Percentiles rank a stretch among this genome's conserved stretches.
Conservation (phyloP, 1,140 invertebrate species). For the Diprion similis region DNA sequence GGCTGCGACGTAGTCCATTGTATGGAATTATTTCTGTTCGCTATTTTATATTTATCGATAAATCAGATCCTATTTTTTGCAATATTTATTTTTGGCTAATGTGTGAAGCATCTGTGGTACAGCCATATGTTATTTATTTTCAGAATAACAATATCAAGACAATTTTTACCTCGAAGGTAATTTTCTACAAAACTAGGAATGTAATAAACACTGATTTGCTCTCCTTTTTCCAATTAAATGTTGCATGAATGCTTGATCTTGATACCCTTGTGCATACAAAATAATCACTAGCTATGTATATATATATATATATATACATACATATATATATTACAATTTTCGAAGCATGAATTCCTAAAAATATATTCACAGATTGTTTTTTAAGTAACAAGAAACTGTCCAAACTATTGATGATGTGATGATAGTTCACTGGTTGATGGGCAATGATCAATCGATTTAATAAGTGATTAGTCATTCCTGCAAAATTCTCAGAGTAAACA, state of each 20-base stretch:
- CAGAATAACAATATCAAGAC: slow-evolving; percentile 59
- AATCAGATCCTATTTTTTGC: slow-evolving; percentile 6
- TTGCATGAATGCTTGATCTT: slow-evolving; percentile 54
- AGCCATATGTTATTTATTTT: slow-evolving; percentile 58
- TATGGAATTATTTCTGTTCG: not conserved
- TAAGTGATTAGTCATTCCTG: not conserved
- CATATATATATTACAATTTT: not conserved
- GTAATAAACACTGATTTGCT: slow-evolving; percentile 49
- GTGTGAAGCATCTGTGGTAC: slow-evolving; percentile 55
- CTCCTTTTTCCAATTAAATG: slow-evolving; percentile 49
- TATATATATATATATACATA: too few relatives aligned
- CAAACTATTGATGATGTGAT: not conserved
- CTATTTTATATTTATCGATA: not conserved
- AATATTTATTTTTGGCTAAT: slow-evolving; percentile 42
- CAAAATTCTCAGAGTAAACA: not conserved
- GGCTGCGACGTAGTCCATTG: not conserved
- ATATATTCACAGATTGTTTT: not conserved
- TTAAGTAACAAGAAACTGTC: not conserved
- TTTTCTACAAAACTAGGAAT: slow-evolving; percentile 51
- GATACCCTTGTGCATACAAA: not conserved
- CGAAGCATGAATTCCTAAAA: not conserved
- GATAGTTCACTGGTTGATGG: not conserved
- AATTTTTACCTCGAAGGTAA: slow-evolving; percentile 57
- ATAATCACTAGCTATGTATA: not conserved
- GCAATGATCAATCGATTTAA: not conserved